These are phyloP conservation scores for Glossophaga mutica DNA, from an alignment of 2,797 vertebrate genomes.

Conservation along the genomic window DNA sequence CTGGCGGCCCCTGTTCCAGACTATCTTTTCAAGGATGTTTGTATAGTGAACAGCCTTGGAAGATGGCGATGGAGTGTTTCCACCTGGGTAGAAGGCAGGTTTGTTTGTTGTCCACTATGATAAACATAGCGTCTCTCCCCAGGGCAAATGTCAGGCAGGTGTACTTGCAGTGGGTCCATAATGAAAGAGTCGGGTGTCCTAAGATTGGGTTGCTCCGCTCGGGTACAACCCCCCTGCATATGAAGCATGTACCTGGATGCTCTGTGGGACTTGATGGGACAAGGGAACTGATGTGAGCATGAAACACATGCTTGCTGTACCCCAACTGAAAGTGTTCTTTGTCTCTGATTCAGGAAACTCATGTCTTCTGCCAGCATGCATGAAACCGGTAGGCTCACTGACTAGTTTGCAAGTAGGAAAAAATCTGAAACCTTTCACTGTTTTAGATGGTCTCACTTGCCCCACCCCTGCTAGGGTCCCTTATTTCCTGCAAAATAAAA, in stretches of 20 bases:
- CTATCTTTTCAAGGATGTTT: background rate
- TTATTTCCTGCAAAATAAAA: background rate
- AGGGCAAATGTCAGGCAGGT: background rate
- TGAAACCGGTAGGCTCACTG: background rate
- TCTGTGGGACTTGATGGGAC: background rate
- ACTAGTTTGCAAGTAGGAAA: background rate
- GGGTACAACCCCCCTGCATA: background rate
- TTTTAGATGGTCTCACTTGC: background rate
- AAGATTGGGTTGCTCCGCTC: background rate
- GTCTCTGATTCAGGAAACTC: background rate
- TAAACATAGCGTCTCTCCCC: background rate
- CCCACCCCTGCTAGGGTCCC: background rate
- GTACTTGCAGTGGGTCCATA: background rate
- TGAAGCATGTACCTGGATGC: background rate
- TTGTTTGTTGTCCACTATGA: background rate
- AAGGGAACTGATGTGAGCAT: background rate
- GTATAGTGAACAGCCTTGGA: background rate
- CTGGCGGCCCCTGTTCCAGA: background rate
- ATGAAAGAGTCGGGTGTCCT: background rate
- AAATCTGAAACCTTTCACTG: background rate
- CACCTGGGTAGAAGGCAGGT: background rate
- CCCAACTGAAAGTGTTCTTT: background rate
- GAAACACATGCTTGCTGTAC: background rate
- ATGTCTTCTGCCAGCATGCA: background rate
- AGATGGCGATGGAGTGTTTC: background rate